Evolutionary conservation across 2,888 invertebrate genomes (phyloP).

Genomic region (Tyria jacobaeae): DNA sequence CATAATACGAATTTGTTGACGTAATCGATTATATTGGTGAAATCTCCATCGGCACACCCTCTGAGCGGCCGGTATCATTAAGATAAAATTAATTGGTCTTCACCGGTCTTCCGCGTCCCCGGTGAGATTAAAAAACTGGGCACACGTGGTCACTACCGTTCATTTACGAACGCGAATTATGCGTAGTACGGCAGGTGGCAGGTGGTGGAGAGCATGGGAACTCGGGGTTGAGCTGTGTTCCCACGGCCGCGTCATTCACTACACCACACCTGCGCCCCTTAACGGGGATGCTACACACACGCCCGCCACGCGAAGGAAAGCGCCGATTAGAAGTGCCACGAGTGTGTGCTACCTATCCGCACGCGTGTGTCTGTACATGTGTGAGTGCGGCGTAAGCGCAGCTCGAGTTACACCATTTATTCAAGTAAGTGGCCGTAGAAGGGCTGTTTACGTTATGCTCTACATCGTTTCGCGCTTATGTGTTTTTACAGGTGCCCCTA

Average conservation of each 20-base stretch:
- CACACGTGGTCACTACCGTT: conserved; percentile 87
- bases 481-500: conserved; percentile 51
- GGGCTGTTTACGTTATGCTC: conserved; percentile 64
- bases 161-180: conserved; percentile 86
- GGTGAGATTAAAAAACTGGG: conserved; percentile 72
- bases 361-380: conserved; percentile 37
- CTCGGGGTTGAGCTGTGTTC: conserved; percentile 81
- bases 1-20: conserved; percentile 50
- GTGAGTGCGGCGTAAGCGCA: conserved; percentile 50
- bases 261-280: conserved; percentile 83
- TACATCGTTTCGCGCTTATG: conserved; percentile 47
- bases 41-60: conserved; percentile 58
- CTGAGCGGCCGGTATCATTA: conserved; percentile 63
- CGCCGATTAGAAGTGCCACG: conserved; percentile 72
- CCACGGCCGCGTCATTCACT: conserved; percentile 84
- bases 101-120: conserved; percentile 82
- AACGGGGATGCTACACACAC: conserved; percentile 83
- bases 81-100: conserved; percentile 80
- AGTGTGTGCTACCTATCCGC: conserved; percentile 59
- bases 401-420: conserved; percentile 67
- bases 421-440: conserved; percentile 64
- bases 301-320: conserved; percentile 84
- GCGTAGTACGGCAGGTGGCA: conserved; percentile 86
- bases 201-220: conserved; percentile 80
- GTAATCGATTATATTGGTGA: conserved; percentile 72